Conservation (phyloP, 2,888 invertebrate species). For the Eubasilissa splendida region DNA sequence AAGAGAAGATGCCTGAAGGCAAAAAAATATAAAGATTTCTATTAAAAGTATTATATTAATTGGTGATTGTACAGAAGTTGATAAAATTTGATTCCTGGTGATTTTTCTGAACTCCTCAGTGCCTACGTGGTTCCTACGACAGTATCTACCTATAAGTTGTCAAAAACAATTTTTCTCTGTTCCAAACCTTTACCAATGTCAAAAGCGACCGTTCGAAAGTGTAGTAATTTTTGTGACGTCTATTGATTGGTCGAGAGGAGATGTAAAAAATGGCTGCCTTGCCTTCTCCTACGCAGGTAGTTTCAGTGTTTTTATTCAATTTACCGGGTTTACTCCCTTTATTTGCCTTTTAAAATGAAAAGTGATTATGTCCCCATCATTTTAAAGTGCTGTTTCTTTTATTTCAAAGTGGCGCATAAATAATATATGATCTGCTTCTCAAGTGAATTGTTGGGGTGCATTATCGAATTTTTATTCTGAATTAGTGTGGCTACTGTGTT, state of each 20-base stretch:
- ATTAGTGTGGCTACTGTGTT: slow-evolving; percentile 22
- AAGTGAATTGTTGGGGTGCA: slow-evolving; percentile 54
- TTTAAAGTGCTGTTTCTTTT: slow-evolving; percentile 15
- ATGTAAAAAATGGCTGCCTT: slow-evolving; percentile 86
- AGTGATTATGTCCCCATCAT: slow-evolving; percentile 3
- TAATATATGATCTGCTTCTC: slow-evolving; percentile 34
- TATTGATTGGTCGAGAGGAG: slow-evolving; percentile 74
- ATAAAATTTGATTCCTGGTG: too few relatives aligned
- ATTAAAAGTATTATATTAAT: too few relatives aligned
- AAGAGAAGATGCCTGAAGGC: too few relatives aligned
- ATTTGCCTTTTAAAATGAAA: slow-evolving; percentile 25
- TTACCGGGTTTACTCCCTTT: slow-evolving; percentile 46
- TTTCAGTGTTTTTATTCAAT: slow-evolving; percentile 59
- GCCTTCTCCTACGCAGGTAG: slow-evolving; percentile 90
- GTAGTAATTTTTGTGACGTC: slow-evolving; percentile 63
- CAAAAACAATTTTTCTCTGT: not conserved
- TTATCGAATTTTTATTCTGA: slow-evolving; percentile 53
- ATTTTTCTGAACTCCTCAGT: too few relatives aligned
- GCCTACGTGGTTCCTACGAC: too few relatives aligned
- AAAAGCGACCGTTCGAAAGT: slow-evolving; percentile 48
- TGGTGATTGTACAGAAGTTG: too few relatives aligned
- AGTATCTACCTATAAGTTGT: too few relatives aligned
- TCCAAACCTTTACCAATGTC: slow-evolving; percentile 40
- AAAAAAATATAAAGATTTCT: too few relatives aligned
- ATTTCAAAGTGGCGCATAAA: slow-evolving; percentile 13